Percentiles rank a stretch among this genome's conserved stretches.
Evolutionary conservation across 1,140 invertebrate species (phyloP).

Genomic region (Zeugodacus cucurbitae): DNA sequence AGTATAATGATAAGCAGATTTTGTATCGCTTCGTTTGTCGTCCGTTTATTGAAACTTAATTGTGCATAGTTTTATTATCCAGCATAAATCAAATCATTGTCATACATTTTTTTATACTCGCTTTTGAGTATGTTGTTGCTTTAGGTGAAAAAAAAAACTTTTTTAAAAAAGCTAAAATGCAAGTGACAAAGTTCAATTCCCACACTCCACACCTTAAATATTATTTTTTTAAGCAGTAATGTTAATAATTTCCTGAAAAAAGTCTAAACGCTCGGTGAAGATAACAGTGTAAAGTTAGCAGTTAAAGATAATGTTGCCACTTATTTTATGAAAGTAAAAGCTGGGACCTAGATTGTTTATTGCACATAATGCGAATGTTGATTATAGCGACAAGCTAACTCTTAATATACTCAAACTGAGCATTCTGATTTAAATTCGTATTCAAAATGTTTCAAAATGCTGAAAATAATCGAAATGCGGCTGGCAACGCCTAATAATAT

Average conservation of each 20-base stretch:
- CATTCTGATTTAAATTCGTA: too few species aligned
- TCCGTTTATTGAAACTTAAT: neutral
- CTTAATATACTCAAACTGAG: too few species aligned
- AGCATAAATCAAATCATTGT: neutral
- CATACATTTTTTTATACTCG: neutral
- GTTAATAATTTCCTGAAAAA: neutral
- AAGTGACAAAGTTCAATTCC: neutral
- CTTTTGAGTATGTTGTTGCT: neutral
- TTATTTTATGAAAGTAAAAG: neutral
- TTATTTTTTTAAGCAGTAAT: neutral
- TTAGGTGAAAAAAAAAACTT: neutral
- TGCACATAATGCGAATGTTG: too few species aligned
- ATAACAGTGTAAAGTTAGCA: neutral
- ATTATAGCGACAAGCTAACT: too few species aligned
- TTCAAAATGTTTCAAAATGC: too few species aligned
- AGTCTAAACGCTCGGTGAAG: neutral
- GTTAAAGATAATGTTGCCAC: neutral
- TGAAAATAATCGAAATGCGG: too few species aligned
- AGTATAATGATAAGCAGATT: conserved; percentile 25
- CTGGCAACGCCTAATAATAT: too few species aligned
- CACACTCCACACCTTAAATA: neutral
- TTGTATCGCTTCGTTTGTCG: conserved; percentile 16
- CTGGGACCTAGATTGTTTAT: too few species aligned
- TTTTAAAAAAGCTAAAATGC: neutral
- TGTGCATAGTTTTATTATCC: conserved; percentile 1